Base-by-base conservation (phyloP, 2,888 invertebrate genomes). In the Syritta pipiens region DNA sequence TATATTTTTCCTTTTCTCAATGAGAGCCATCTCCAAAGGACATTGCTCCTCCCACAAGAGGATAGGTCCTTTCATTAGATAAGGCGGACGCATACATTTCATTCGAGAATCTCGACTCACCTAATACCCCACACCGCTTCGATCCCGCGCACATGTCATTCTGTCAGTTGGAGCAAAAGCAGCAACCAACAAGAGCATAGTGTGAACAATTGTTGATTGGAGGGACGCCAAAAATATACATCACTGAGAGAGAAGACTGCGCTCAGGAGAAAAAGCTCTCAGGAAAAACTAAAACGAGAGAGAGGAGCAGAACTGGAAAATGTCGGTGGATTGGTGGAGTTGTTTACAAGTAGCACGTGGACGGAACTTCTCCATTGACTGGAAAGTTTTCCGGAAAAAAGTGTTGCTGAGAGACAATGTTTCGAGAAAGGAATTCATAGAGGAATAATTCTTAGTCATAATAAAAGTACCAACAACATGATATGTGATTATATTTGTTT, bases 121-220 rank as follows among this genome's bases (percentile, higher is more conserved):
- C 79, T 79, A 79, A 74, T 57, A 68, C 62, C 79, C 51, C 79
- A 79, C 60, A 44, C 79, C 74, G 24, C 9, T 20, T 12, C 24
- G 40, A 62, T 68, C 62, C 74, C 74, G 67, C 77, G 79, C 79
- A 79, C 79, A 79, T 79, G 79, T 74, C 79, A 62, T 59, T 74
- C 74, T 57, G 62, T 74, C 74, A 74, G 35, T 79, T 67, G 55
- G 71, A 79, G 74, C 49, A 67, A 62, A 42, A 77, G 62, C 35
- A 65, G 28, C 51, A 51, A 55, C 48, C 72, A 79, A 79, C 79
- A 72, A 79, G 60, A 79, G 19, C 26, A 46, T 37, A 32, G 62
- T 57, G 44, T 51, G 79, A 79, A 79, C 74, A 74, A 79, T 79
- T 79, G 79, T 79, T 79, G 79, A 79, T 79, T 79, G 79, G 79